Evolutionary conservation across 2,888 invertebrate species (phyloP).

Genomic region (Scelioninae gen. 2): DNA sequence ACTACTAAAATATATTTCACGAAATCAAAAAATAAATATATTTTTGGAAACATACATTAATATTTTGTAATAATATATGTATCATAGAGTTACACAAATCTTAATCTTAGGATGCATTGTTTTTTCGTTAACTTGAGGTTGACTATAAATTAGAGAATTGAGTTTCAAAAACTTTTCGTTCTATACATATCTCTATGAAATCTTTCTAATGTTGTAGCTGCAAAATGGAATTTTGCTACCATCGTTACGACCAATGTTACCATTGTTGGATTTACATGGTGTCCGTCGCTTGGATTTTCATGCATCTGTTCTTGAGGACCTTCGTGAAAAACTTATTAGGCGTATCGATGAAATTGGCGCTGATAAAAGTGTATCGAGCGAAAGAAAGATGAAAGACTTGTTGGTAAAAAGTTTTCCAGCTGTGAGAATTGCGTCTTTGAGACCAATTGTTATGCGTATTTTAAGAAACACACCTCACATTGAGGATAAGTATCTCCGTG

Average conservation of each 20-base stretch:
- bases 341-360: conserved; percentile 90
- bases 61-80: too few relatives aligned
- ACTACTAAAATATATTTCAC: too few relatives aligned
- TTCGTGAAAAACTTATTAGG: conserved; percentile 77
- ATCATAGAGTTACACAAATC: too few relatives aligned
- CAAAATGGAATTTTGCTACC: conserved; percentile 95
- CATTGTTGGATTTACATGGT: conserved; percentile 94
- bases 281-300: conserved; percentile 96
- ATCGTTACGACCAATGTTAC: conserved; percentile 94
- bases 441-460: conserved; percentile 97
- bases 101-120: too few relatives aligned
- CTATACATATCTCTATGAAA: too few relatives aligned
- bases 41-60: too few relatives aligned
- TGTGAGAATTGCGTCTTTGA: conserved; percentile 90
- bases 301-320: conserved; percentile 91
- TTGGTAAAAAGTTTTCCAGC: conserved; percentile 95
- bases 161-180: too few relatives aligned
- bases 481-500: conserved; percentile 90
- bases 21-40: too few relatives aligned
- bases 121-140: too few relatives aligned
- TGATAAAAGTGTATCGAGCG: conserved; percentile 80
- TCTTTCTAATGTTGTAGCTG: too few relatives aligned
- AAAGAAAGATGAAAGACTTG: conserved; percentile 91
- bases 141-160: too few relatives aligned
- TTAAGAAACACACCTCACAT: conserved; percentile 94